These are phyloP conservation scores for Lepus timidus DNA, from an alignment of 2,113 vertebrate genomes.

Conservation along the genomic window DNA sequence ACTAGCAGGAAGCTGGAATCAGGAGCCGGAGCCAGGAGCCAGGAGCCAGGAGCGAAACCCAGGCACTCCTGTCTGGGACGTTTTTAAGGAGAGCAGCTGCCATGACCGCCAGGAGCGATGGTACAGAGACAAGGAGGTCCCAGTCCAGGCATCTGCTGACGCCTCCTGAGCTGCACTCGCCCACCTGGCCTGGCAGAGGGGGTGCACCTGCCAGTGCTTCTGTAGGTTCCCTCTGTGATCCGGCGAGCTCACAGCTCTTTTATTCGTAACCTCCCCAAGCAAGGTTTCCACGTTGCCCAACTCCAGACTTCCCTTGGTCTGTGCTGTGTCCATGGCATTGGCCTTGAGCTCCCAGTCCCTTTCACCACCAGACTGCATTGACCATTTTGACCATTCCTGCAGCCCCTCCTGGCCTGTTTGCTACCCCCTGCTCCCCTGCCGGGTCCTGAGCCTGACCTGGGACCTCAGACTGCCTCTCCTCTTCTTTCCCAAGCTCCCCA, in stretches of 20 bases:
- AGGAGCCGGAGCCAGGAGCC: too few species aligned
- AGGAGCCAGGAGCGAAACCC: too few species aligned
- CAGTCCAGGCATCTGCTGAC: too few species aligned
- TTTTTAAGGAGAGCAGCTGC: not conserved
- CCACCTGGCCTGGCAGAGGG: not conserved
- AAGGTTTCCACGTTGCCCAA: not conserved
- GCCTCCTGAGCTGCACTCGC: not conserved
- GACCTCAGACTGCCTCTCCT: not conserved
- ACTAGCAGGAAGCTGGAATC: too few species aligned
- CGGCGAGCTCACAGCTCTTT: not conserved
- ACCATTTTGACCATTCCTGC: not conserved
- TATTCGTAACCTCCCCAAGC: not conserved
- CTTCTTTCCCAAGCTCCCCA: not conserved
- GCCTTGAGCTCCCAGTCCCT: not conserved
- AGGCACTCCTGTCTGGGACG: too few species aligned
- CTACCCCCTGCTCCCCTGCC: not conserved
- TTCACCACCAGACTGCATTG: not conserved
- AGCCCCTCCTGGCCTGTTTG: not conserved
- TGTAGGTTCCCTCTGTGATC: not conserved
- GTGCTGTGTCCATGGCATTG: not conserved
- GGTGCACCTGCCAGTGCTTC: not conserved
- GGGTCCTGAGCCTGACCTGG: not conserved
- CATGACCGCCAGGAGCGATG: not conserved
- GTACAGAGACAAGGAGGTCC: accelerated
- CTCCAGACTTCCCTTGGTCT: not conserved